phyloP scores from a whole-genome alignment of 2,888 invertebrate species.

The Trachelus iudaicus region DNA sequence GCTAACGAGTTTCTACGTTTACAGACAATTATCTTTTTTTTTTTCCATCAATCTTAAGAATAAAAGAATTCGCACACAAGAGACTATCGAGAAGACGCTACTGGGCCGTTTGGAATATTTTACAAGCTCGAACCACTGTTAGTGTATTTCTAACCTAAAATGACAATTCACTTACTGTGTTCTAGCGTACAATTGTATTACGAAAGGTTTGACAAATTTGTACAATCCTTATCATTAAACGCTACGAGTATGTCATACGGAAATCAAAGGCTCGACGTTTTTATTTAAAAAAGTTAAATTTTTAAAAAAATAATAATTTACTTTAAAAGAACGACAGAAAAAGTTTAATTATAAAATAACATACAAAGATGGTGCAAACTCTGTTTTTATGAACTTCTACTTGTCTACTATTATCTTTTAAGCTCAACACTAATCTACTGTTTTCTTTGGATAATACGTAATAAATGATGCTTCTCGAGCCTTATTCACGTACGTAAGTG shows the following conservation, averaged over 20 bases:
- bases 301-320: neutral
- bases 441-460: neutral
- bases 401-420: neutral
- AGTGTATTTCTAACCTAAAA: neutral
- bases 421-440: neutral
- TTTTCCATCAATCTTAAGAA: slow-evolving; percentile 14
- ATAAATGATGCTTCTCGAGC: neutral
- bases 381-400: neutral
- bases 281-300: neutral
- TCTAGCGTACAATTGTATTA: neutral
- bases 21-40: slow-evolving; percentile 16
- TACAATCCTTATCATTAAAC: neutral
- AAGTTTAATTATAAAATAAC: neutral
- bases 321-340: neutral
- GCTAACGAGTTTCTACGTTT: slow-evolving; percentile 23
- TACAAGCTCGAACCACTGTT: neutral
- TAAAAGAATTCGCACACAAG: neutral
- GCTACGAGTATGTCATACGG: neutral
- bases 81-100: neutral
- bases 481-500: neutral
- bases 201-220: neutral
- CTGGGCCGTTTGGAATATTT: neutral
- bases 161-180: neutral
- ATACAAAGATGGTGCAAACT: neutral
- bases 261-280: neutral